A percentile compares a stretch with the other conserved stretches of the same genome.
Conservation (phyloP, 2,888 invertebrate genomes). For the Balanococcus diminutus region DNA sequence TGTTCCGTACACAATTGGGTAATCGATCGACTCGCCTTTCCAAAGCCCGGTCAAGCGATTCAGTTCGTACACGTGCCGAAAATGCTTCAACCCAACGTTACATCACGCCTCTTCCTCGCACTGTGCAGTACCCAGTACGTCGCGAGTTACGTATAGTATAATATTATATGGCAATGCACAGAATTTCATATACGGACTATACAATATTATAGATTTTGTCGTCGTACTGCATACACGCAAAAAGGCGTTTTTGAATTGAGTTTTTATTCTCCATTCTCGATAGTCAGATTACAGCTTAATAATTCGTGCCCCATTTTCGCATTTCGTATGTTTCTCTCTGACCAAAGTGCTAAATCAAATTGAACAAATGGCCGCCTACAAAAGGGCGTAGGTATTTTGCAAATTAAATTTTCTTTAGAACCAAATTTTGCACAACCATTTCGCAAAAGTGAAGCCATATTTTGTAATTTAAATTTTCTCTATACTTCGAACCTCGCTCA, state of each 20-base stretch:
- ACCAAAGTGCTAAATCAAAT: background rate
- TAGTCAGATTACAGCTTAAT: background rate
- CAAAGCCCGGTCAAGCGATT: conserved; percentile 49
- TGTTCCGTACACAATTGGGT: conserved; percentile 51
- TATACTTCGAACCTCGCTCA: background rate
- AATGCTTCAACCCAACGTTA: conserved; percentile 28
- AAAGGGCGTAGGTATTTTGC: too few relatives aligned
- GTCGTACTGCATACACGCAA: background rate
- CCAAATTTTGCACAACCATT: too few relatives aligned
- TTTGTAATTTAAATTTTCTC: background rate
- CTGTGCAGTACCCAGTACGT: background rate
- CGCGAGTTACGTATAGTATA: too few relatives aligned
- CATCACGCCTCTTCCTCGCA: background rate
- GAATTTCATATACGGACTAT: background rate
- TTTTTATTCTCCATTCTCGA: background rate
- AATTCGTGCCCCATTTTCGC: background rate
- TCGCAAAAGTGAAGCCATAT: too few relatives aligned
- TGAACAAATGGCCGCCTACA: too few relatives aligned
- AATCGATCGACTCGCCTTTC: conserved; percentile 47
- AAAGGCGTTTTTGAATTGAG: background rate
- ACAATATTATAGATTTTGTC: background rate
- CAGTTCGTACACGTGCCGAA: conserved; percentile 52
- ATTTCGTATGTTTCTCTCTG: background rate
- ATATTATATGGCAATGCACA: too few relatives aligned
- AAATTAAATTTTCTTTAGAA: background rate